Evolutionary conservation across 2,888 invertebrate genomes (phyloP), one percentile per base, ranked within the genome.

Genomic region (Drosophila greeni): DNA sequence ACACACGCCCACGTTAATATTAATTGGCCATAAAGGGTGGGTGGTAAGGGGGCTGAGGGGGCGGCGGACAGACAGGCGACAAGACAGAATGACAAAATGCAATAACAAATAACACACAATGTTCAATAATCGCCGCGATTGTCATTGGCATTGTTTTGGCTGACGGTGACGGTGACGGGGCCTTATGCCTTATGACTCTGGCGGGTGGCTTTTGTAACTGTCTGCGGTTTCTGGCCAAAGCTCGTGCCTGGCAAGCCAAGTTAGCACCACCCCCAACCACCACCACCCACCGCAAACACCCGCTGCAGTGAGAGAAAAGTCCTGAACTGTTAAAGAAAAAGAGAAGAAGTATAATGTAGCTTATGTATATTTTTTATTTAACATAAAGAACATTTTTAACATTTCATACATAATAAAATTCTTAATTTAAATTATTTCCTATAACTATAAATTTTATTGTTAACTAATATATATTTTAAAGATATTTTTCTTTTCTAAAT

Each of bases 31-130:
- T 78, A 48, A 23, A 26, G 37, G 24, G 1, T 11, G 23, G 24
- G 12, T 5, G 14, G 24, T 4, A 0, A 3, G 1, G 7, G 1
- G 5, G 7, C 23, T 11, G 36, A 14, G 36, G 26, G 34, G 23
- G 56, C 59, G 62, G 76, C 68, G 79, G 24, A 14, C 24, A 85
- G 84, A 83, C 82, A 82, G 65, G 61, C 64, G 69, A 78, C 85
- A 78, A 85, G 84, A 84, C 82, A 85, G 81, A 84, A 84, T 85
- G 84, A 80, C 79, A 80, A 85, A 80, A 85, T 85, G 37, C 77
- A 74, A 56, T 53, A 59, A 40, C 65, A 67, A 52, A 65, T 60
- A 70, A 66, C 62, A 70, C 71, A 72, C 65, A 77, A 70, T 60
- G 60, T 81, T 81, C 75, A 85, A 82, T 82, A 84, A 83, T 80